Evolutionary conservation across 2,797 vertebrate species (phyloP).

Genomic region (Ispidina lecontei): DNA sequence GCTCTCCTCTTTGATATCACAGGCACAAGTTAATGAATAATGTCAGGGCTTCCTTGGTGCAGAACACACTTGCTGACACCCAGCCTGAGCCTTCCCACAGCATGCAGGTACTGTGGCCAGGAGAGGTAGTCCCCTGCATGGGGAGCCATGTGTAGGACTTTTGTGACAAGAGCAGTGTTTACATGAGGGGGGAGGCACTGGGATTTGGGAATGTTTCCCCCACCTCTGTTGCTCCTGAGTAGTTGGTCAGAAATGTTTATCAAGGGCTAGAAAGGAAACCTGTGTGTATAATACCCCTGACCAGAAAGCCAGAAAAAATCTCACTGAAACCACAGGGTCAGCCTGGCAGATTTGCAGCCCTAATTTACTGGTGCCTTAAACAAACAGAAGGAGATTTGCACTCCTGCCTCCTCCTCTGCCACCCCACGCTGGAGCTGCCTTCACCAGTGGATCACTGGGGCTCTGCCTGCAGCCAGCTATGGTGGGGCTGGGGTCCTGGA

Average conservation of each 20-base stretch:
- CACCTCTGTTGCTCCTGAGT: background rate
- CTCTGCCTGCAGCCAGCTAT: fast-evolving
- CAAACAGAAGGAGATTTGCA: background rate
- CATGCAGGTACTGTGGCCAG: fast-evolving
- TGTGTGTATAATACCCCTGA: constrained; percentile 1
- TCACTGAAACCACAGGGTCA: constrained; percentile 27
- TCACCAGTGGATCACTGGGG: fast-evolving
- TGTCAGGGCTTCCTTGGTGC: fast-evolving
- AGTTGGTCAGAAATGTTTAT: constrained; percentile 43
- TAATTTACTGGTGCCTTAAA: constrained; percentile 36
- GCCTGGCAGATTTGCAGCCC: constrained; percentile 18
- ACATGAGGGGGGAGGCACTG: fast-evolving
- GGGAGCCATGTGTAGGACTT: background rate
- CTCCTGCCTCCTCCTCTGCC: background rate
- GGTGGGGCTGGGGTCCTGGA: background rate
- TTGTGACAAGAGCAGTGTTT: background rate
- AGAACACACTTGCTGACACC: fast-evolving
- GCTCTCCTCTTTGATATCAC: background rate
- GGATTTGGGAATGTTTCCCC: constrained; percentile 13
- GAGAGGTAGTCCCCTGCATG: fast-evolving
- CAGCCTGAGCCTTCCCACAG: background rate
- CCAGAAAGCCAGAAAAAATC: constrained; percentile 58
- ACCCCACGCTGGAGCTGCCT: fast-evolving
- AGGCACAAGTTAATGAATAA: background rate
- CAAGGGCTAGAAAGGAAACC: constrained; percentile 52